Evolutionary conservation across 2,113 vertebrate species (phyloP), one percentile per base, ranked within the genome.

Genomic region (Enhydra lutris): DNA sequence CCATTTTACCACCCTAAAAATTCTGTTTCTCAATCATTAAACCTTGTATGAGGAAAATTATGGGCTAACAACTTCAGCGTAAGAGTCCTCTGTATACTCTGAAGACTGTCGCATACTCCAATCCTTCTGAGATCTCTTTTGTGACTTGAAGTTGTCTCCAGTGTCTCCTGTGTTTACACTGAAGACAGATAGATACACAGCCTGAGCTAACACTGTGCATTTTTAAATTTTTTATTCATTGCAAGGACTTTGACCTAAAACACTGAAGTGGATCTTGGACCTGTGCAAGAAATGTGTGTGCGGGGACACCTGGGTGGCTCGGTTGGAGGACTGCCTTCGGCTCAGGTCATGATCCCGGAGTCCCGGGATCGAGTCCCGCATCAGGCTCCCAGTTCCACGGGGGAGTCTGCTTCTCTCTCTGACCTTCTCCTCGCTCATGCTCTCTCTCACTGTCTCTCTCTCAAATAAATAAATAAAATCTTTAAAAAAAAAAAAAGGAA

Each of bases 1-100:
- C 15, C 42, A 29, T 96, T 87, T 94, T 92, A 92, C 29, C 59
- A 42, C 50, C n/a, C 57, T 88, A n/a, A 34, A 96, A 95, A 95
- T 42, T 81, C 3, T 87, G 34, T 76, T 79, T 89, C 92, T 96
- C 83, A 57, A 59, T 80, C 80, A 9, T 83, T 89, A 85, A 92
- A 65, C 73, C 13, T 50, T 93, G 63, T 26, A 21, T 26, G 85
- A 94, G 21, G 59, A 84, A 87, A 89, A 81, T 65, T 84, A 39
- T 23, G 39, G 42, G 34, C 6, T 59, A 79, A 45, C 93, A 59
- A 73, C 23, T 42, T 50, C 52, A 23, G 57, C 39, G 71, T 12
- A 95, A 57, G 45, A 34, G 0, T 95, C 52, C 13, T 88, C 10
- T 65, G 23, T 42, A 63, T 76, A 76, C 0, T 29, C 47, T 71